phyloP scores from a whole-genome alignment of 2,113 vertebrate species.

The Gallinago media region DNA sequence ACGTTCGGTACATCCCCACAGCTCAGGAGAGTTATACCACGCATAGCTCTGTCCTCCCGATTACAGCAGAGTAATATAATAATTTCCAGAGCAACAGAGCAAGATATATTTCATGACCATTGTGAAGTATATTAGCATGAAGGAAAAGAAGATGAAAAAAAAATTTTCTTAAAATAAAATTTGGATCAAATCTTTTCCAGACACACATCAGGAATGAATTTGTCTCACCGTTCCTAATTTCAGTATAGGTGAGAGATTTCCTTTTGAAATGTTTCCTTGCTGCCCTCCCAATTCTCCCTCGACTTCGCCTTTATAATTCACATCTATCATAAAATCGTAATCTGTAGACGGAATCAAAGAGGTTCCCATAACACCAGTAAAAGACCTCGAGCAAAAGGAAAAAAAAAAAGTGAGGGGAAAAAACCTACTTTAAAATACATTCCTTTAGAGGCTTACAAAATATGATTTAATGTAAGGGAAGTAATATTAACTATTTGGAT shows the following conservation, averaged over 20 bases:
- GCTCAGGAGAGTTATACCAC: conserved; percentile 18
- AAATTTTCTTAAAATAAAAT: not conserved
- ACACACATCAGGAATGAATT: conserved; percentile 50
- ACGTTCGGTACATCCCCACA: not conserved
- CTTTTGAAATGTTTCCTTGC: conserved; percentile 28
- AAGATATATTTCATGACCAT: conserved; percentile 4
- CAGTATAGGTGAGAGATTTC: conserved; percentile 47
- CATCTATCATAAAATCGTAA: not conserved
- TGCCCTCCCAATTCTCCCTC: not conserved
- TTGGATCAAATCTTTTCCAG: conserved; percentile 59
- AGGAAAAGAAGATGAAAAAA: not conserved
- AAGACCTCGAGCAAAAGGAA: not conserved
- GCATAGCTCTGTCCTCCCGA: conserved; percentile 9
- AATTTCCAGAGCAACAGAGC: conserved; percentile 47
- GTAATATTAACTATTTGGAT: conserved; percentile 29
- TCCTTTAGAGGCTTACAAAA: too few species aligned
- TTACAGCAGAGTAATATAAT: conserved; percentile 6
- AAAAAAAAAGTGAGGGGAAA: not conserved
- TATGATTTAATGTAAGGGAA: conserved; percentile 7
- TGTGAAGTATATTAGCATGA: conserved; percentile 7
- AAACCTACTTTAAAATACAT: not conserved
- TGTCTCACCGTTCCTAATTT: conserved; percentile 40
- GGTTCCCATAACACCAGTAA: not conserved
- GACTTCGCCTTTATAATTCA: not conserved
- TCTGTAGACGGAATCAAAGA: conserved; percentile 21